These are phyloP conservation scores for Sitta carolinensis DNA, from an alignment of 2,797 vertebrate genomes.

Conservation along the genomic window DNA sequence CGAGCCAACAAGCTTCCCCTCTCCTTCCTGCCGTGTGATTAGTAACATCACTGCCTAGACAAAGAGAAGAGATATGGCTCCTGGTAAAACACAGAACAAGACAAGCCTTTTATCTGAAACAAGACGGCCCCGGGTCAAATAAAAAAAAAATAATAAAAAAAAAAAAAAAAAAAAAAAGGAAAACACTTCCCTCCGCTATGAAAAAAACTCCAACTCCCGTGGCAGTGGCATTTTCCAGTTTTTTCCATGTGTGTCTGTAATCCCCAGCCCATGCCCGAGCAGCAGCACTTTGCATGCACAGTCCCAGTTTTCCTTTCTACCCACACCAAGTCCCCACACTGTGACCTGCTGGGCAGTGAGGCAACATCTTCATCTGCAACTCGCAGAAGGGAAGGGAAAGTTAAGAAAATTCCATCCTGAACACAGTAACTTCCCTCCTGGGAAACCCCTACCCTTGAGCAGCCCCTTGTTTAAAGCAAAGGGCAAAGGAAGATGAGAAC, in stretches of 20 bases:
- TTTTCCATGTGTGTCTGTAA: not conserved
- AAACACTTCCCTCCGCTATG: not conserved
- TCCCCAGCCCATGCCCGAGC: rapidly evolving
- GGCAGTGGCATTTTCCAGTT: not conserved
- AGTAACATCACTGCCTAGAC: not conserved
- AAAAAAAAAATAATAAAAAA: too few relatives aligned
- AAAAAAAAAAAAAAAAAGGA: not conserved
- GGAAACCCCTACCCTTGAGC: not conserved
- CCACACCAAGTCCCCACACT: not conserved
- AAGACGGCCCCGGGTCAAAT: rapidly evolving
- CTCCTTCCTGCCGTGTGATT: not conserved
- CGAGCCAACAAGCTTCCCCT: not conserved
- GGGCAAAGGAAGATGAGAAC: not conserved
- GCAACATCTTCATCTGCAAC: not conserved
- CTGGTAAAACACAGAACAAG: not conserved
- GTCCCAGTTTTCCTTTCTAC: rapidly evolving
- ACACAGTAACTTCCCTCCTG: not conserved
- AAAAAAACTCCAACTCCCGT: not conserved
- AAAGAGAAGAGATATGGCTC: not conserved
- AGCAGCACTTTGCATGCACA: rapidly evolving
- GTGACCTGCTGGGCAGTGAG: rapidly evolving
- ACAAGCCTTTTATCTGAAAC: not conserved
- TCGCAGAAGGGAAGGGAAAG: not conserved
- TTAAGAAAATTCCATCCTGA: not conserved
- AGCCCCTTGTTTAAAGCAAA: rapidly evolving